Evolutionary conservation across 2,797 vertebrate genomes (phyloP).

Genomic region (Bufotes viridis): DNA sequence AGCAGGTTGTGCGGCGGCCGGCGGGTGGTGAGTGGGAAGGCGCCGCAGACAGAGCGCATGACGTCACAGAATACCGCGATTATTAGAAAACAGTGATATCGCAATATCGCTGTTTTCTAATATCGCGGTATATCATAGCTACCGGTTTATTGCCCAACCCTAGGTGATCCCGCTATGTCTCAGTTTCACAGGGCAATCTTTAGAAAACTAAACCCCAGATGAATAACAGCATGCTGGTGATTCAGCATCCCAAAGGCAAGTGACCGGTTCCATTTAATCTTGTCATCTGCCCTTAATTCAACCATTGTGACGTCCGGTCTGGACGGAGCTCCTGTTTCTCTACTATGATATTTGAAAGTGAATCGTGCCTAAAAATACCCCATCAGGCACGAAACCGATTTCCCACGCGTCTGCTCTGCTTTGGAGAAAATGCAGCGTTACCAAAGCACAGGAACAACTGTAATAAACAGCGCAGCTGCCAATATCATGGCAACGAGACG

Average conservation of each 20-base stretch:
- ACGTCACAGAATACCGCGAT: too few relatives aligned
- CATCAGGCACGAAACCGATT: conserved; percentile 30
- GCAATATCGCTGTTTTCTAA: too few relatives aligned
- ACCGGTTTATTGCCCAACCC: too few relatives aligned
- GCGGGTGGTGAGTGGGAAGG: too few relatives aligned
- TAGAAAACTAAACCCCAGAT: too few relatives aligned
- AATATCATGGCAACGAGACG: conserved; percentile 46
- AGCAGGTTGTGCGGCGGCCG: too few relatives aligned
- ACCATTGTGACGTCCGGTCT: conserved; percentile 9
- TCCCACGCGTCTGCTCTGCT: conserved; percentile 56
- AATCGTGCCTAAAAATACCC: conserved; percentile 52
- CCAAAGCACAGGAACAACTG: conserved; percentile 61
- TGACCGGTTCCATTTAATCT: neutral
- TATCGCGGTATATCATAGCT: too few relatives aligned
- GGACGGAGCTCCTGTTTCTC: conserved; percentile 3
- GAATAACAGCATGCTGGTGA: too few relatives aligned
- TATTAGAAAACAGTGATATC: too few relatives aligned
- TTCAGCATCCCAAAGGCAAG: neutral
- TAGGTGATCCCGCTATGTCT: too few relatives aligned
- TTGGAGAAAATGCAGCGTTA: conserved; percentile 54
- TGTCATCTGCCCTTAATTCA: conserved; percentile 23
- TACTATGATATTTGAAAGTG: conserved; percentile 21
- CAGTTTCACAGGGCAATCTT: too few relatives aligned
- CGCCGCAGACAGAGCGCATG: too few relatives aligned
- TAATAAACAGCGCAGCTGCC: conserved; percentile 53